These are phyloP conservation scores for Tribolium madens DNA, from an alignment of 1,140 invertebrate genomes.

Conservation along the genomic window DNA sequence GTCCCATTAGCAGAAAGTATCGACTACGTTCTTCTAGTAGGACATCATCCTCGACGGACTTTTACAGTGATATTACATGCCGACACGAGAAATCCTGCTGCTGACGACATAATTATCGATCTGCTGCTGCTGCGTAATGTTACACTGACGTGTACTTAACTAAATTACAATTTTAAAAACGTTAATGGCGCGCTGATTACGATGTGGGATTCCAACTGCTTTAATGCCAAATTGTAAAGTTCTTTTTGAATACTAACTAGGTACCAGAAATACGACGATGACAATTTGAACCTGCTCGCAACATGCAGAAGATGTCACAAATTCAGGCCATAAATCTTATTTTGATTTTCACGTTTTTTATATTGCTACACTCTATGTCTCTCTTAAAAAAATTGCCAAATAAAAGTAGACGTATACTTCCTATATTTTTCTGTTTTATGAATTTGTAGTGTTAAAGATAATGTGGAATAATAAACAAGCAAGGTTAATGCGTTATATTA, in stretches of 20 bases:
- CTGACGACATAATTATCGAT: conserved; percentile 38
- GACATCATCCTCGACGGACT: conserved; percentile 31
- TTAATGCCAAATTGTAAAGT: conserved; percentile 13
- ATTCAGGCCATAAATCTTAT: no score
- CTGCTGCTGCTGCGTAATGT: conserved; percentile 36
- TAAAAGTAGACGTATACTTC: no score
- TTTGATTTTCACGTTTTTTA: no score
- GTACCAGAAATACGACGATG: not conserved
- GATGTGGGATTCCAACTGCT: conserved; percentile 27
- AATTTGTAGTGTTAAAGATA: no score
- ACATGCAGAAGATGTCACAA: no score
- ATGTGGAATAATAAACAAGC: no score
- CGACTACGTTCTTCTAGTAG: conserved; percentile 15
- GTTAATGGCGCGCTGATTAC: conserved; percentile 30
- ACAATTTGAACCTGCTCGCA: no score
- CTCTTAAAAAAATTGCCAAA: no score
- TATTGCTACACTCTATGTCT: no score
- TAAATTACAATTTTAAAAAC: conserved; percentile 38
- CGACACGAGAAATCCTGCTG: conserved; percentile 36
- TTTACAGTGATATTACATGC: conserved; percentile 24
- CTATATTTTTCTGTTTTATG: no score
- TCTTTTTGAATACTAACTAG: conserved; percentile 1
- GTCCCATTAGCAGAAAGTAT: conserved; percentile 34
- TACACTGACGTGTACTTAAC: conserved; percentile 37
- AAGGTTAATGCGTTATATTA: no score